Conservation (phyloP, 2,888 invertebrate species). For the Archips xylosteana region DNA sequence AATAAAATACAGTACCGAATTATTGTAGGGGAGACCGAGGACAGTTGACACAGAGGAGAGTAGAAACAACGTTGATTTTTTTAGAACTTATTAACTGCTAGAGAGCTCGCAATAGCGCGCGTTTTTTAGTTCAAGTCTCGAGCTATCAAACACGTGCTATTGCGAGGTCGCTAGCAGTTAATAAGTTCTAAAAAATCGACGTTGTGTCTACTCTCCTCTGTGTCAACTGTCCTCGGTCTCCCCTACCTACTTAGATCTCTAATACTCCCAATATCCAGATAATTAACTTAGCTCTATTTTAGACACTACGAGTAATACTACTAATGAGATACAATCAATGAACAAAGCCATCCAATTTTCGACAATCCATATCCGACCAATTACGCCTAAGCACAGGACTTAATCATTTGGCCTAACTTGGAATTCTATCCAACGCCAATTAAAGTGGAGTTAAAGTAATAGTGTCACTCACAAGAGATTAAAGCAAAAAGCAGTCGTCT, state of each 20-base stretch:
- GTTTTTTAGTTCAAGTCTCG: too few species aligned
- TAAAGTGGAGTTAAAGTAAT: slow-evolving; percentile 25
- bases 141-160: too few species aligned
- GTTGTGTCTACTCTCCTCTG: too few species aligned
- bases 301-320: background rate
- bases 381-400: slow-evolving; percentile 11
- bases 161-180: too few species aligned
- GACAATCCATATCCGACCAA: slow-evolving; percentile 7
- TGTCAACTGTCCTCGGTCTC: too few species aligned
- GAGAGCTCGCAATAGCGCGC: too few species aligned
- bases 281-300: background rate
- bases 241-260: background rate
- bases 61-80: too few species aligned
- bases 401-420: slow-evolving; percentile 11
- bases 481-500: slow-evolving; percentile 29
- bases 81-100: too few species aligned
- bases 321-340: slow-evolving; percentile 15
- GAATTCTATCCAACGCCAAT: slow-evolving; percentile 19
- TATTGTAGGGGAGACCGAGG: too few species aligned
- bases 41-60: too few species aligned
- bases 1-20: too few species aligned
- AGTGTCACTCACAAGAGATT: slow-evolving; percentile 22
- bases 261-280: background rate
- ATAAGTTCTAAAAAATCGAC: too few species aligned
- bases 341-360: slow-evolving; percentile 8